Evolutionary conservation across 2,888 invertebrate genomes (phyloP).

Genomic region (Dermolepida albohirtum): DNA sequence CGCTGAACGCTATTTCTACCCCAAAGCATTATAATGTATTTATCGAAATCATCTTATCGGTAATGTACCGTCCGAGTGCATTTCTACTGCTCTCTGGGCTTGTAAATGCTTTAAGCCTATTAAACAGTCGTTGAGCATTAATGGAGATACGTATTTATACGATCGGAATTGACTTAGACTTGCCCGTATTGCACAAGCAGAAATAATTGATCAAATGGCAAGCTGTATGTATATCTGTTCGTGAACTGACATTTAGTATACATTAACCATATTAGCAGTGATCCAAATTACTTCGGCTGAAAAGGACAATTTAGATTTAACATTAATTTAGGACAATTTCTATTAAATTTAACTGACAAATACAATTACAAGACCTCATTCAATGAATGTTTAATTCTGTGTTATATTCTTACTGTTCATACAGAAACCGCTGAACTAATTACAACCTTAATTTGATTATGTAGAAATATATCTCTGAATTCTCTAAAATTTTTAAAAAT

Average conservation of each 20-base stretch:
- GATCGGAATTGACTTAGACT: constrained; percentile 21
- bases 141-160: constrained; percentile 30
- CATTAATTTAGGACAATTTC: constrained; percentile 1
- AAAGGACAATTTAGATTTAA: constrained; percentile 14
- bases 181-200: constrained; percentile 9
- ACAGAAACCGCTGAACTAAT: too few species aligned
- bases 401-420: too few species aligned
- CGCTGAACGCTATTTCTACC: background rate
- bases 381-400: too few species aligned
- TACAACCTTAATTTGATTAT: too few species aligned
- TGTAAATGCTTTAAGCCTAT: constrained; percentile 34
- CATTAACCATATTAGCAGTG: constrained; percentile 14
- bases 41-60: constrained; percentile 30
- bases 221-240: constrained; percentile 6
- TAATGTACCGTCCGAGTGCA: constrained; percentile 27
- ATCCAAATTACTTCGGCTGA: constrained; percentile 14
- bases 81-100: constrained; percentile 16
- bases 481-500: too few species aligned
- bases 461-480: too few species aligned
- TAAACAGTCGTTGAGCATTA: constrained; percentile 27
- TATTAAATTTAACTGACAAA: constrained; percentile 1
- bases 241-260: constrained; percentile 13
- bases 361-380: too few species aligned
- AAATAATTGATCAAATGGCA: constrained; percentile 20
- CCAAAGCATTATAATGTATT: constrained; percentile 22